Conservation (phyloP, 2,888 invertebrate species). For the Agrypnus murinus region DNA sequence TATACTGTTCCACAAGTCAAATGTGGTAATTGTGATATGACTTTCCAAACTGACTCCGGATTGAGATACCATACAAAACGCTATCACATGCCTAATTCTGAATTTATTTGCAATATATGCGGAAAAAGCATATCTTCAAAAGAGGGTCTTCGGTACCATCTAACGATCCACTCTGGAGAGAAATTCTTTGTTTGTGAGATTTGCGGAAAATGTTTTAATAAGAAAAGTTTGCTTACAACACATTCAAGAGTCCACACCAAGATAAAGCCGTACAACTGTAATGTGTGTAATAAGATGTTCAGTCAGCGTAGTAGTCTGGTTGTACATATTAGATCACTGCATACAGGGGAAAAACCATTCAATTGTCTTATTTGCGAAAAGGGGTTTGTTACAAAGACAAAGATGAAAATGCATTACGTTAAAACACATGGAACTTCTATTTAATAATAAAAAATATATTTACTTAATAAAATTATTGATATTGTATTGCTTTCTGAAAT, state of each 20-base stretch:
- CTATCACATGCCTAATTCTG: conserved; percentile 49
- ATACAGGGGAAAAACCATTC: conserved; percentile 74
- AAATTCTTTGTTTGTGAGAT: conserved; percentile 72
- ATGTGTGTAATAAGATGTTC: neutral
- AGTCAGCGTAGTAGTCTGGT: conserved; percentile 10
- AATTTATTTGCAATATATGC: conserved; percentile 39
- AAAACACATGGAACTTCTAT: conserved; percentile 32
- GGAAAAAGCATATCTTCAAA: conserved; percentile 32
- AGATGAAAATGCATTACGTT: conserved; percentile 46
- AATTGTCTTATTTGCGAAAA: conserved; percentile 75
- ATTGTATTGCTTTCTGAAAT: too few relatives aligned
- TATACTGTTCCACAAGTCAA: conserved; percentile 60
- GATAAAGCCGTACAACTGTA: conserved; percentile 1
- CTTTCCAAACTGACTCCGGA: conserved; percentile 48
- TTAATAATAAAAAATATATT: too few relatives aligned
- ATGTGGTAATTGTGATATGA: conserved; percentile 51
- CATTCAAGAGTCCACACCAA: conserved; percentile 42
- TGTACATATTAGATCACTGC: conserved; percentile 14
- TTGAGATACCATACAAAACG: conserved; percentile 49
- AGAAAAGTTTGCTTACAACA: conserved; percentile 67
- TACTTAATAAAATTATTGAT: too few relatives aligned
- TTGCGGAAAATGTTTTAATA: conserved; percentile 69
- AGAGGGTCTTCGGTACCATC: neutral
- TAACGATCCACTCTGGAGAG: conserved; percentile 60
- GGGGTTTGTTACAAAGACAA: conserved; percentile 74